These are phyloP conservation scores for Brachionus paranguensis DNA, from an alignment of 1,140 invertebrate species.

Conservation along the genomic window DNA sequence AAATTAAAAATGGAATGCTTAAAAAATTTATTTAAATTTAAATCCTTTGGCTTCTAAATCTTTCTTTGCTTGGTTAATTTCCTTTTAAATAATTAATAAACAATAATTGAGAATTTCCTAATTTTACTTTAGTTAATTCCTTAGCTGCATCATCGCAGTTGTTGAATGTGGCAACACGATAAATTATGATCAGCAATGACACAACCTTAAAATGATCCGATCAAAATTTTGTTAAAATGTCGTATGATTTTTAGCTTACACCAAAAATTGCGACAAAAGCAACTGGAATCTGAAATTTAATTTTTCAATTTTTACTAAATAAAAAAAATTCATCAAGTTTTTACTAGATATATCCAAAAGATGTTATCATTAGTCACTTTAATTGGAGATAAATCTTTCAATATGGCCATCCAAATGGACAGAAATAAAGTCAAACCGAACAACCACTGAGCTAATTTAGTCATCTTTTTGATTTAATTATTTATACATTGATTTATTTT, in stretches of 20 bases:
- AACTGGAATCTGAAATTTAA: neutral
- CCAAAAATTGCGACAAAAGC: neutral
- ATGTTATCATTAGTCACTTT: neutral
- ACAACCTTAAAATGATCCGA: neutral
- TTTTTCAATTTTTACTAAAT: too few relatives aligned
- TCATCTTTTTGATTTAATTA: conserved; percentile 2
- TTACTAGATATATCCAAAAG: conserved; percentile 1
- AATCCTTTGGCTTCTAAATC: conserved; percentile 30
- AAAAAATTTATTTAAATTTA: conserved; percentile 20
- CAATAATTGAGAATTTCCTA: neutral
- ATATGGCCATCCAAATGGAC: neutral
- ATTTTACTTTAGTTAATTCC: conserved; percentile 9
- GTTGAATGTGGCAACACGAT: conserved; percentile 23
- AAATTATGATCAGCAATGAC: neutral
- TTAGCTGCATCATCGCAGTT: conserved; percentile 28
- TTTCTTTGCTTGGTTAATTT: conserved; percentile 29
- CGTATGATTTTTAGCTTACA: neutral
- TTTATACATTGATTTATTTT: neutral
- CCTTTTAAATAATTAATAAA: neutral
- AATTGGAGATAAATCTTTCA: neutral
- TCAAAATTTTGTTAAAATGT: conserved; percentile 6
- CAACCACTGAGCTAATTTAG: conserved; percentile 31
- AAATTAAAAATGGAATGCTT: neutral
- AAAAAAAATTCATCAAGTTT: neutral
- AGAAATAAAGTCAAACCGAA: neutral